A percentile compares a stretch with the other conserved stretches of the same genome.
Evolutionary conservation across 2,113 vertebrate genomes (phyloP).

Genomic region (Seriola aureovittata): DNA sequence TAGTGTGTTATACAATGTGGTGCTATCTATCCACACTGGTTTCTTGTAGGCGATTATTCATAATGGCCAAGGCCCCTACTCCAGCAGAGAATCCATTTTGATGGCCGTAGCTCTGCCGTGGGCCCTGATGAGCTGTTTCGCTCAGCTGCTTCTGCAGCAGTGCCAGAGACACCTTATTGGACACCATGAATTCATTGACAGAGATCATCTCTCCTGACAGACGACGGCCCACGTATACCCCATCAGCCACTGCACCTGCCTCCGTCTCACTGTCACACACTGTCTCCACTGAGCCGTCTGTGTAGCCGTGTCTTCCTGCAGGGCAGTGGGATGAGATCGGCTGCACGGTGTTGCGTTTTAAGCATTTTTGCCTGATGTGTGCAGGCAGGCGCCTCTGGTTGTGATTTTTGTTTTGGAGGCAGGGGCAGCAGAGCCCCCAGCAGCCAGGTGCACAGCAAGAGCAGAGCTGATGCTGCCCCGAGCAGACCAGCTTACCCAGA

Average conservation of each 20-base stretch:
- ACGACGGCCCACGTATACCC: slow-evolving; percentile 75
- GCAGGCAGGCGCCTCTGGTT: slow-evolving; percentile 54
- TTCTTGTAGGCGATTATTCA: slow-evolving; percentile 87
- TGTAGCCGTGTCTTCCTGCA: slow-evolving; percentile 65
- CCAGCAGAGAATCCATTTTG: slow-evolving; percentile 85
- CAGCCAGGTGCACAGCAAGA: slow-evolving; percentile 59
- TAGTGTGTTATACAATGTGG: background rate
- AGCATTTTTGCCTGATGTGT: slow-evolving; percentile 62
- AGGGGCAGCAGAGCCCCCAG: slow-evolving; percentile 75
- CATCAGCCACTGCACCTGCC: slow-evolving; percentile 68
- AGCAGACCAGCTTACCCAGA: slow-evolving; percentile 79
- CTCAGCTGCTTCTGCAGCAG: slow-evolving; percentile 87
- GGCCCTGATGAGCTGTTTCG: slow-evolving; percentile 84
- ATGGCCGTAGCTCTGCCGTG: slow-evolving; percentile 78
- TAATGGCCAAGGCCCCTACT: slow-evolving; percentile 85
- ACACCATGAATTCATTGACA: slow-evolving; percentile 84
- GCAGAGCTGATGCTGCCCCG: slow-evolving; percentile 57
- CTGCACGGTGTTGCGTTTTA: slow-evolving; percentile 81
- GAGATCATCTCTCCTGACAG: slow-evolving; percentile 88
- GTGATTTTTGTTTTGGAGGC: slow-evolving; percentile 56
- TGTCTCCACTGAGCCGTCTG: slow-evolving; percentile 83
- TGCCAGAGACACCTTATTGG: slow-evolving; percentile 85
- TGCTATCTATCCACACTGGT: slow-evolving; percentile 84
- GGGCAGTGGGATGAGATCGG: slow-evolving; percentile 68
- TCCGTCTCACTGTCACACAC: slow-evolving; percentile 86